phyloP scores from a whole-genome alignment of 2,113 vertebrate species.

The Lonchura striata region DNA sequence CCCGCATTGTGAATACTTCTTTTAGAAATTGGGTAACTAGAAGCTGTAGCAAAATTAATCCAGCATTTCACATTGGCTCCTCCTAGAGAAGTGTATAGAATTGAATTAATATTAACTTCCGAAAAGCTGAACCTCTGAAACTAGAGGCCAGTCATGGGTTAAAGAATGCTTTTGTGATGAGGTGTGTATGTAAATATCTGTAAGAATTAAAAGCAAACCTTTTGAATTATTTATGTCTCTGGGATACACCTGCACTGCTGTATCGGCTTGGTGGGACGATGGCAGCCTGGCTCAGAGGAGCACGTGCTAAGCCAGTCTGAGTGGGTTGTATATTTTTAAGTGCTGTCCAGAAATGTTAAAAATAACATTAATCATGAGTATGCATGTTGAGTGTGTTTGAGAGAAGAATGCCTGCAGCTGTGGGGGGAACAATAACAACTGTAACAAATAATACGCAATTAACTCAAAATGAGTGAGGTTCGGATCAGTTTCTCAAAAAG shows the following conservation, averaged over 20 bases:
- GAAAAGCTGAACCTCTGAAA: not conserved
- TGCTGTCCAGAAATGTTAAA: conserved; percentile 54
- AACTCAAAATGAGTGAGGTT: not conserved
- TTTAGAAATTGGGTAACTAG: not conserved
- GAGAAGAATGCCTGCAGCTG: conserved; percentile 59
- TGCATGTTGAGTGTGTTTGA: not conserved
- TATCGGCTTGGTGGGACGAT: fast-evolving
- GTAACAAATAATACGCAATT: conserved; percentile 35
- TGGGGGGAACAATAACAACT: conserved; percentile 15
- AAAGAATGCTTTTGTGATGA: not conserved
- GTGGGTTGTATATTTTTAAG: not conserved
- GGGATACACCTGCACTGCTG: not conserved
- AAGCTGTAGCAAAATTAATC: not conserved
- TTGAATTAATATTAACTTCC: not conserved
- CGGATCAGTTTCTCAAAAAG: not conserved
- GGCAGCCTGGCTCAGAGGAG: not conserved
- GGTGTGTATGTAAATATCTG: not conserved
- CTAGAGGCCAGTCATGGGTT: not conserved
- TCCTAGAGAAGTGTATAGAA: not conserved
- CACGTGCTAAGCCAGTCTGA: not conserved
- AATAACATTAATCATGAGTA: conserved; percentile 47
- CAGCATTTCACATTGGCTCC: not conserved
- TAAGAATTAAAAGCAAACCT: not conserved
- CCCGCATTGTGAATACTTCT: not conserved
- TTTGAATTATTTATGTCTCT: not conserved